These are phyloP conservation scores for Ridgeia piscesae DNA, from an alignment of 1,140 invertebrate genomes.

Conservation along the genomic window DNA sequence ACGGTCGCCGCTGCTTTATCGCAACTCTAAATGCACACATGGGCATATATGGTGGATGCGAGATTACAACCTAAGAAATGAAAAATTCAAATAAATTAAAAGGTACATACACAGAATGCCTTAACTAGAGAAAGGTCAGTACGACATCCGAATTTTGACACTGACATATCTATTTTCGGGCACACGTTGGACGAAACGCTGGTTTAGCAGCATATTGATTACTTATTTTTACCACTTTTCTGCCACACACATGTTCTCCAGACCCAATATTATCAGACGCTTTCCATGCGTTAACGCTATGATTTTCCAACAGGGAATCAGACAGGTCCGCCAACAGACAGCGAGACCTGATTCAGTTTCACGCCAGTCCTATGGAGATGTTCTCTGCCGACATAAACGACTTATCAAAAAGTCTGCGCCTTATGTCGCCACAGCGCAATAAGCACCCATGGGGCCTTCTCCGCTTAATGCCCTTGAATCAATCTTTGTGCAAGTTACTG, in stretches of 20 bases:
- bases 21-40: not conserved
- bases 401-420: not conserved
- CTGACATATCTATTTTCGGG: not conserved
- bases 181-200: not conserved
- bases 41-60: not conserved
- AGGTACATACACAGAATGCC: not conserved
- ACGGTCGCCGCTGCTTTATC: not conserved
- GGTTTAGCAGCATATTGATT: not conserved
- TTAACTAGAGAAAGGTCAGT: not conserved
- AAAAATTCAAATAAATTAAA: not conserved
- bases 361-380: not conserved
- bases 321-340: not conserved
- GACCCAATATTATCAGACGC: not conserved
- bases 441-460: not conserved
- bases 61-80: not conserved
- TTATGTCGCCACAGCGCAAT: not conserved
- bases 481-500: constrained; percentile 1
- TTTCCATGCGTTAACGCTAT: not conserved
- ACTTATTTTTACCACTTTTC: not conserved
- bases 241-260: not conserved
- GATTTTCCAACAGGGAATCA: not conserved
- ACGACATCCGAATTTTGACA: not conserved
- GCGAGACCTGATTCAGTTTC: not conserved
- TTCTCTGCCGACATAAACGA: not conserved
- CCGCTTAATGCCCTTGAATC: not conserved